Conservation (phyloP, 2,888 invertebrate genomes). For the Eupithecia subumbrata region DNA sequence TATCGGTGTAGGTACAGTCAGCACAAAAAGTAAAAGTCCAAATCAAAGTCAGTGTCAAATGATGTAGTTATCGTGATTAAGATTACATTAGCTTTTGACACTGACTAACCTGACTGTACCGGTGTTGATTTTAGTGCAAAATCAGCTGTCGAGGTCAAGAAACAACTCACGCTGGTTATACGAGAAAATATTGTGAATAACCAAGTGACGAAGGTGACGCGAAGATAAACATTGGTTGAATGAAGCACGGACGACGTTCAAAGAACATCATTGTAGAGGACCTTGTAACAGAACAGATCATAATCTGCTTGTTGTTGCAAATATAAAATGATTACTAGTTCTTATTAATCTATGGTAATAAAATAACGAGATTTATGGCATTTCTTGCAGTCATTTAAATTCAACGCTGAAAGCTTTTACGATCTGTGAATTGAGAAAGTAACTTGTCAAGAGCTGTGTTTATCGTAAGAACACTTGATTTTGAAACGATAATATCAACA, state of each 20-base stretch:
- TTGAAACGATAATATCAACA: too few relatives aligned
- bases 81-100: too few relatives aligned
- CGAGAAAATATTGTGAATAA: slow-evolving; percentile 13
- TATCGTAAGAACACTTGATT: too few relatives aligned
- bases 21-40: neutral
- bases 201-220: slow-evolving; percentile 24
- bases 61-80: neutral
- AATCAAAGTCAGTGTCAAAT: neutral
- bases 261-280: slow-evolving; percentile 16
- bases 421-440: too few relatives aligned
- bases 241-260: slow-evolving; percentile 14
- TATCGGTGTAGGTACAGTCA: slow-evolving; percentile 8
- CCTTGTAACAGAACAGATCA: too few relatives aligned
- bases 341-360: too few relatives aligned
- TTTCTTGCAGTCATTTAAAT: too few relatives aligned
- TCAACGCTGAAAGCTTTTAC: too few relatives aligned
- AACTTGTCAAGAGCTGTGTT: too few relatives aligned
- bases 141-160: slow-evolving; percentile 16
- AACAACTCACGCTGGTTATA: slow-evolving; percentile 19
- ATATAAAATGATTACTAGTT: too few relatives aligned
- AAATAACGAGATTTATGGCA: too few relatives aligned
- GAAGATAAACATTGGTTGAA: slow-evolving; percentile 21
- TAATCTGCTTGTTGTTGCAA: too few relatives aligned
- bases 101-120: neutral
- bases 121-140: slow-evolving; percentile 13